Conservation (phyloP, 2,888 invertebrate genomes). For the Ormyrus nitidulus region DNA sequence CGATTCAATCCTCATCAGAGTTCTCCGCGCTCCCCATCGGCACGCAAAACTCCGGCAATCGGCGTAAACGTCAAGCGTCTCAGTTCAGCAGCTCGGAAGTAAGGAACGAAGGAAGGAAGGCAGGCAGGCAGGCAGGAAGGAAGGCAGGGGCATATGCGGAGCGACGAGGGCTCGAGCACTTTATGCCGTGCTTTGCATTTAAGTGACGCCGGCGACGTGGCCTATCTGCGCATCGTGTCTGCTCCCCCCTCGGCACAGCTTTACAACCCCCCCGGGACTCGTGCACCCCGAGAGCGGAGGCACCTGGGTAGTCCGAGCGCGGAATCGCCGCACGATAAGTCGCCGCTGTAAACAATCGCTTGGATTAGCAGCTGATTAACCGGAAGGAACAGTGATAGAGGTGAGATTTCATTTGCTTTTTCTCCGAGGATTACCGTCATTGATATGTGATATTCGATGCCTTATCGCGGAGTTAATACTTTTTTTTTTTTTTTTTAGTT, state of each 20-base stretch:
- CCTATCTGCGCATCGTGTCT: conserved; percentile 71
- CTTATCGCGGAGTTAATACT: too few species aligned
- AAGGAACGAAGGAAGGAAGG: conserved; percentile 33
- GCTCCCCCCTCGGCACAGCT: conserved; percentile 5
- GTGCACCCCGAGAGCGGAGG: not conserved
- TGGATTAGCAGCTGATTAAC: too few species aligned
- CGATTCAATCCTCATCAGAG: too few species aligned
- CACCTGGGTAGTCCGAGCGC: not conserved
- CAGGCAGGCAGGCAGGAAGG: conserved; percentile 3
- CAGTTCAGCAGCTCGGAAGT: not conserved
- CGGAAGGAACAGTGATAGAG: too few species aligned
- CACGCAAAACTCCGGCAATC: conserved; percentile 1
- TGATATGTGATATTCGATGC: too few species aligned
- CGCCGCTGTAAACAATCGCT: too few species aligned
- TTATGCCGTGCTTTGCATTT: conserved; percentile 73
- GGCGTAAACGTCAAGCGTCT: too few species aligned
- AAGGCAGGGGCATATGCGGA: conserved; percentile 10
- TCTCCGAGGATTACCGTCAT: too few species aligned
- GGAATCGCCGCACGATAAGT: too few species aligned
- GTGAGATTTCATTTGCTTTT: too few species aligned
- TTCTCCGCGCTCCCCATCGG: not conserved
- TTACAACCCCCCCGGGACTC: not conserved
- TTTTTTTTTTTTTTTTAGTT: too few species aligned
- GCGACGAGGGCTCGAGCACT: conserved; percentile 59
- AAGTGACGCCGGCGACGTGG: conserved; percentile 73